Base-by-base conservation (phyloP, 2,888 invertebrate species). In the Xestobium rufovillosum region DNA sequence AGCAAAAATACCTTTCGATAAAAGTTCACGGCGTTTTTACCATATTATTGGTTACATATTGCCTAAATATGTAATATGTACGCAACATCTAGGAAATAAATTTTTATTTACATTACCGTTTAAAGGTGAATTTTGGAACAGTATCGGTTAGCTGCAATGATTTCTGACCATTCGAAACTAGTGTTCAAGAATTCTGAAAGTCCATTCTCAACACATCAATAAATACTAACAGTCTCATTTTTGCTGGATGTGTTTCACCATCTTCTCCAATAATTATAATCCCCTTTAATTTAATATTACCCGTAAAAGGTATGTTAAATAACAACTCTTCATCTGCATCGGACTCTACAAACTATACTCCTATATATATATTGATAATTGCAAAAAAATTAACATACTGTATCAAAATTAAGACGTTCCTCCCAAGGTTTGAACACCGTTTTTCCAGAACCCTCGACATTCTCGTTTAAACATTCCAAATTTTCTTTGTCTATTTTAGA, bases 291-390 rank as follows among this genome's bases (percentile, higher is more conserved):
- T 96, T 96, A 1, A 98, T 76, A 69, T 88, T 89, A 17, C 94
- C 95, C 23, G 91, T 90, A 61, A 98, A 98, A 14, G 96, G 96
- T 56, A 97, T 89, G 62, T 95, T 96, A 60, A 98, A 92, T 2
- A 98, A 69, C 3, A 98, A 69, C 67, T 98, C 97, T 65, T 89
- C 88, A 68, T 97, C 97, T 1, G 80, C 84, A 73, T 97, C 97
- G 69, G 96, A 96, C 66, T 91, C 85, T 1, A 97, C 96, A 74
- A 72, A 90, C 92, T 95, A 63, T 14, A 70, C n/a, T n/a, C n/a
- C n/a, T n/a, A n/a, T n/a, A n/a, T 17, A 25, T 3, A 23, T 31
- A 16, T 35, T 30, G 8, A 35, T 12, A 23, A 14, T 10, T 19
- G 31, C 31, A 31, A 27, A 41, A 36, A 45, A 40, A 28, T 30